These are phyloP conservation scores for Melanchra persicariae DNA, from an alignment of 2,888 invertebrate genomes.

Conservation along the genomic window DNA sequence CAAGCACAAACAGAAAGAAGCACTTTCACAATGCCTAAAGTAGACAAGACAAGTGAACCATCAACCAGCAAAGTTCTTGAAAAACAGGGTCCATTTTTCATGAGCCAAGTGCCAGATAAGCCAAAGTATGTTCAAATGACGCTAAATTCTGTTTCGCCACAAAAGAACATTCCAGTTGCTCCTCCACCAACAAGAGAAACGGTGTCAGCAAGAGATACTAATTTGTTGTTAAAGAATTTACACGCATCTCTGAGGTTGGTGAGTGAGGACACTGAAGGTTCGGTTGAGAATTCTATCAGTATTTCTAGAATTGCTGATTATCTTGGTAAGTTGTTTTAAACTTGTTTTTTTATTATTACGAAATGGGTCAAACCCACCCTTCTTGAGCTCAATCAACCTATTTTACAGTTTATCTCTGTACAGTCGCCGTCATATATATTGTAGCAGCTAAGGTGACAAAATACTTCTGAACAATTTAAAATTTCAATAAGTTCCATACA, in stretches of 20 bases:
- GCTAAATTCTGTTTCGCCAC: conserved; percentile 60
- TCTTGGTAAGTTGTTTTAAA: conserved; percentile 76
- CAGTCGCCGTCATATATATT: no score
- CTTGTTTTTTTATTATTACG: no score
- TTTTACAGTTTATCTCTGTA: no score
- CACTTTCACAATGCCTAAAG: conserved; percentile 46
- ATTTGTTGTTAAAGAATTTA: conserved; percentile 77
- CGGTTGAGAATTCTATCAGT: conserved; percentile 83
- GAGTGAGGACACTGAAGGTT: conserved; percentile 79
- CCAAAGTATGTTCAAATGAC: conserved; percentile 63
- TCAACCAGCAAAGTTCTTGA: conserved; percentile 41
- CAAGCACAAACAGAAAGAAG: conserved; percentile 28
- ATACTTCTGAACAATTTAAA: no score
- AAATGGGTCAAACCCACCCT: no score
- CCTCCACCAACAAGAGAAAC: conserved; percentile 14
- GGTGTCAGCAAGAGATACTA: conserved; percentile 69
- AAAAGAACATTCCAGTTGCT: conserved; percentile 62
- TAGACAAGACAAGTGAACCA: conserved; percentile 47
- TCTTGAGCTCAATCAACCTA: not conserved
- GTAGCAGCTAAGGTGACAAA: no score
- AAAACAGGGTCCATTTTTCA: conserved; percentile 59
- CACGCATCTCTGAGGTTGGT: conserved; percentile 74
- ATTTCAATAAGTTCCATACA: no score
- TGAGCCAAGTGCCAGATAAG: conserved; percentile 63
- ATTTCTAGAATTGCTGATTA: conserved; percentile 86